Conservation (phyloP, 2,888 invertebrate species). For the Lutraria lutraria region DNA sequence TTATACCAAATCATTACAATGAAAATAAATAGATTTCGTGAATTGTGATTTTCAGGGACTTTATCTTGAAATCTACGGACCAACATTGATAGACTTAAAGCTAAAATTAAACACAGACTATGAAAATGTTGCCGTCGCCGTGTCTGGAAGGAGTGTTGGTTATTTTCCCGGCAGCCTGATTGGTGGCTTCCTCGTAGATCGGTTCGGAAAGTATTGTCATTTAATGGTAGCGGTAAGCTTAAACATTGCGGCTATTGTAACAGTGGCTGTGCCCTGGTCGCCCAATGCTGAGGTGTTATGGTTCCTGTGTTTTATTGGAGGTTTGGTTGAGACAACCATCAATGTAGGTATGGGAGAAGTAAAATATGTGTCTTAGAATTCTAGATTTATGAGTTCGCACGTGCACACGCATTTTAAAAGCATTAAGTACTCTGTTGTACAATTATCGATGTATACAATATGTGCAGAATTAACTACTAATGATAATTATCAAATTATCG, state of each 20-base stretch:
- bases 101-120: slow-evolving; percentile 68
- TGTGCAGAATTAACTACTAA: no score
- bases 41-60: slow-evolving; percentile 61
- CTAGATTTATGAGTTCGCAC: no score
- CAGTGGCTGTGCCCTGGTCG: slow-evolving; percentile 66
- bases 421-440: no score
- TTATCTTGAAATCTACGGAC: slow-evolving; percentile 75
- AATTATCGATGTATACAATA: no score
- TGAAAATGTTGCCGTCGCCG: slow-evolving; percentile 74
- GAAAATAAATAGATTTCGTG: not conserved
- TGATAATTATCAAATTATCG: no score
- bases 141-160: slow-evolving; percentile 72
- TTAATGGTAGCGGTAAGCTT: slow-evolving; percentile 71
- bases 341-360: slow-evolving; percentile 71
- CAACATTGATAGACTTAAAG: slow-evolving; percentile 75
- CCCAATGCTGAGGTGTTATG: slow-evolving; percentile 59
- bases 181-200: slow-evolving; percentile 70
- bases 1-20: not conserved
- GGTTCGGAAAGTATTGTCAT: slow-evolving; percentile 66
- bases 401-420: no score
- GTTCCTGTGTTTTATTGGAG: slow-evolving; percentile 69
- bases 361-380: no score
- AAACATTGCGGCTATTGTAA: slow-evolving; percentile 63
- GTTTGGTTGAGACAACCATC: slow-evolving; percentile 73
- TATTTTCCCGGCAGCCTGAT: slow-evolving; percentile 61